These are phyloP conservation scores for Herminia tarsipennalis DNA, from an alignment of 2,888 invertebrate genomes.

Conservation along the genomic window DNA sequence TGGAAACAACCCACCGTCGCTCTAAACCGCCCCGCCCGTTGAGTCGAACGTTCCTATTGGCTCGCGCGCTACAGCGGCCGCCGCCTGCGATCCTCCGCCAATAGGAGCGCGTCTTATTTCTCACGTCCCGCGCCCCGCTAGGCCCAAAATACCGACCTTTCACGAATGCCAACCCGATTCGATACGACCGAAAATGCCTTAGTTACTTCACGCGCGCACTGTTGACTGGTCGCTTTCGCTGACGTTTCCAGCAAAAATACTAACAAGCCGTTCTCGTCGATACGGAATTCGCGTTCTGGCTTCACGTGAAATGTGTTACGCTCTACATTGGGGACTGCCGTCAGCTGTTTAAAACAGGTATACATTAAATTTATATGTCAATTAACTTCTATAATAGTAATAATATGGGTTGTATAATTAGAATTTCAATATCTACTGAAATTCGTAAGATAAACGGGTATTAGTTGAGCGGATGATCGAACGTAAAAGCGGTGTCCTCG, in stretches of 20 bases:
- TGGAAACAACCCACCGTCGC: slow-evolving; percentile 54
- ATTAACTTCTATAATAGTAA: slow-evolving; percentile 21
- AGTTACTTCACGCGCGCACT: slow-evolving; percentile 81
- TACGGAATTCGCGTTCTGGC: slow-evolving; percentile 34
- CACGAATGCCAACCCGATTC: slow-evolving; percentile 83
- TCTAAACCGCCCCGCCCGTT: slow-evolving; percentile 69
- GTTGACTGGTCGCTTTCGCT: slow-evolving; percentile 75
- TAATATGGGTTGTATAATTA: slow-evolving; percentile 31
- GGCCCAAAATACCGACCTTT: slow-evolving; percentile 79
- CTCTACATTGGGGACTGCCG: slow-evolving; percentile 20
- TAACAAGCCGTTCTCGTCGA: slow-evolving; percentile 43
- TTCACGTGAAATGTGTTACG: slow-evolving; percentile 31
- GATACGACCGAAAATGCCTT: slow-evolving; percentile 84
- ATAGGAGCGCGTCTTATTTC: slow-evolving; percentile 53
- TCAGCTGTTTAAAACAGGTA: slow-evolving; percentile 58
- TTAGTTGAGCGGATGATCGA: slow-evolving; percentile 76
- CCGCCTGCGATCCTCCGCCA: slow-evolving; percentile 70
- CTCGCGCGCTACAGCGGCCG: slow-evolving; percentile 59
- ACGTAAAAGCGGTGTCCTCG: slow-evolving; percentile 86
- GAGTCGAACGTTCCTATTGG: slow-evolving; percentile 67
- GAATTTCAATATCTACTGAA: slow-evolving; percentile 40
- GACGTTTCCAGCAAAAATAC: slow-evolving; percentile 59
- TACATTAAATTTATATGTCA: slow-evolving; percentile 23
- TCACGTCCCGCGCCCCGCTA: slow-evolving; percentile 73
- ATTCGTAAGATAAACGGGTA: slow-evolving; percentile 56